These are phyloP conservation scores for Timema cristinae DNA, from an alignment of 2,888 invertebrate genomes.

Conservation along the genomic window DNA sequence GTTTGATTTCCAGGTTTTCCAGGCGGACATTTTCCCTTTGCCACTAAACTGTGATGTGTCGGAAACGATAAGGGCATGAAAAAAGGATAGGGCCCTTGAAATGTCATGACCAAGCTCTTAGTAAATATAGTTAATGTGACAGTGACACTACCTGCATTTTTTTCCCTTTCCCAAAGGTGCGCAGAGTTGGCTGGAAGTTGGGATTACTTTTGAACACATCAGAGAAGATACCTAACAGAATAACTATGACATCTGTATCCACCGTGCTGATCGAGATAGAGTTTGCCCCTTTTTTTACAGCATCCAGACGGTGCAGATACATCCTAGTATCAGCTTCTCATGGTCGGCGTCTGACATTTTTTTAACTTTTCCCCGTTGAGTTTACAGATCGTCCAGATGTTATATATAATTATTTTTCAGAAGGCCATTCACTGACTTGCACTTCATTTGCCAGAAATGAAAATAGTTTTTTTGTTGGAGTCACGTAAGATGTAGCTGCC, in stretches of 20 bases:
- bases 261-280: not conserved
- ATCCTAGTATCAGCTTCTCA: slow-evolving; percentile 1
- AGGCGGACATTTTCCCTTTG: not conserved
- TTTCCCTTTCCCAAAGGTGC: not conserved
- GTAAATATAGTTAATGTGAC: not conserved
- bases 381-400: not conserved
- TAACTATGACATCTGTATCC: slow-evolving; percentile 3
- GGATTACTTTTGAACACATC: not conserved
- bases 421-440: not conserved
- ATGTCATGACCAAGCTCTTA: not conserved
- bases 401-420: not conserved
- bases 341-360: not conserved
- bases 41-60: not conserved
- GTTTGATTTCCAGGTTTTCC: not conserved
- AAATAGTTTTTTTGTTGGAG: not conserved
- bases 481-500: not conserved
- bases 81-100: not conserved
- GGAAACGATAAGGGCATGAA: not conserved
- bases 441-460: too few species aligned
- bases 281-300: not conserved
- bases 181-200: not conserved
- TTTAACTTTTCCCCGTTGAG: not conserved
- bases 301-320: not conserved
- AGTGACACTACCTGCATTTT: not conserved
- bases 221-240: not conserved